Evolutionary conservation across 2,888 invertebrate species (phyloP), one percentile per base, ranked within the genome.

Genomic region (Aspidiotus rigidus): DNA sequence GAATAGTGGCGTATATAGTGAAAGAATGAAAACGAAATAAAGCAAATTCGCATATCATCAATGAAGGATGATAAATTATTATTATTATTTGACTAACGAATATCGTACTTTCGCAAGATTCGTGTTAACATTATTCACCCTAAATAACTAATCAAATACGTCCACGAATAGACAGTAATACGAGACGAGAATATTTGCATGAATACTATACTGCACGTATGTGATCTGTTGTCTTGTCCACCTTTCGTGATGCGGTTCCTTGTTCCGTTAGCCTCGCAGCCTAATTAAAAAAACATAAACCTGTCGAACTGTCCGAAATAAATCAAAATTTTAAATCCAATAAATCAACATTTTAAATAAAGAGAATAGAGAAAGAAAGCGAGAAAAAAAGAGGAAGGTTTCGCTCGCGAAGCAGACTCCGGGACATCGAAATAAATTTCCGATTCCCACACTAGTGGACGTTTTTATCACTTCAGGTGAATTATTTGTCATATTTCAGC

Each of bases 221-320:
- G 28, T 28, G 28, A 28, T 49, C 49, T 49, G 10, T n/a, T 49
- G 11, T 49, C 11, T 49, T 49, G n/a, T 49, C 49, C 49, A 49
- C 49, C 49, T 49, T 49, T 49, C 11, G 11, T 13, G 11, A 13
- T 49, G 49, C 49, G n/a, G n/a, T 49, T 49, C 49, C 11, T n/a
- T n/a, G 49, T 49, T 28, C 49, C 49, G 49, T 13, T n/a, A 49
- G 49, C 49, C n/a, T 49, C 49, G 10, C 49, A 49, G n/a, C 49
- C 49, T n/a, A 49, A 49, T 49, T 49, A 49, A 49, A 49, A 49
- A 49, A 49, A n/a, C 49, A 49, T 49, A 49, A 49, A 49, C 10
- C 49, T 49, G 49, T 49, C 49, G 49, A 49, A 49, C n/a, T n/a
- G n/a, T 49, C 49, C 49, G 49, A 49, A 49, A 49, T 49, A 49